A percentile compares a stretch with the other conserved stretches of the same genome.
Conservation (phyloP, 2,888 invertebrate species). For the Campoletis raptor region DNA sequence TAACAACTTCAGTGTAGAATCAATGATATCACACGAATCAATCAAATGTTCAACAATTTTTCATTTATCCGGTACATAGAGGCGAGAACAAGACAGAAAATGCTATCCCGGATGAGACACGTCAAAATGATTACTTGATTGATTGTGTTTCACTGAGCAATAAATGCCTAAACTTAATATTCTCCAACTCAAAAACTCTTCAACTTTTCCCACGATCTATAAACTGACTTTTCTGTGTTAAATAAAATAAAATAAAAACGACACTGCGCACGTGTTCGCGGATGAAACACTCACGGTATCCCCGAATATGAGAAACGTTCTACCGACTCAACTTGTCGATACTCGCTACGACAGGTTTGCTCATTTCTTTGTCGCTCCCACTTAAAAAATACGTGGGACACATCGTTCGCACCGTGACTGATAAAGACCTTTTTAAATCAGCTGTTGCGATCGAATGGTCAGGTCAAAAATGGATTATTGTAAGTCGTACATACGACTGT, state of each 20-base stretch:
- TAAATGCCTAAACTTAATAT: slow-evolving; percentile 26
- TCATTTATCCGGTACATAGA: neutral
- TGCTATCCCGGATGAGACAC: slow-evolving; percentile 9
- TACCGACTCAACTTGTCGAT: slow-evolving; percentile 29
- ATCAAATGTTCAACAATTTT: slow-evolving; percentile 11
- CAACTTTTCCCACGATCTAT: slow-evolving; percentile 4
- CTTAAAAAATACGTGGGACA: slow-evolving; percentile 7
- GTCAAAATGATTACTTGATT: slow-evolving; percentile 41
- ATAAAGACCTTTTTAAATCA: slow-evolving; percentile 18
- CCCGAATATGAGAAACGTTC: slow-evolving; percentile 40
- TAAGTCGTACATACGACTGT: neutral
- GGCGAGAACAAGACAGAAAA: neutral
- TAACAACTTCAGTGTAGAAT: neutral
- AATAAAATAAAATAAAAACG: slow-evolving; percentile 1
- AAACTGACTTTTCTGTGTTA: neutral
- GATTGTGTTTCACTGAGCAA: slow-evolving; percentile 21
- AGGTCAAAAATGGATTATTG: slow-evolving; percentile 10
- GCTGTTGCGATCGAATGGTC: slow-evolving; percentile 19
- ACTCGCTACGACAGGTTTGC: slow-evolving; percentile 30
- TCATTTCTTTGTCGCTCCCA: slow-evolving; percentile 9
- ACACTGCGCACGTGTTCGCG: slow-evolving; percentile 56
- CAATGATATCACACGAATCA: neutral
- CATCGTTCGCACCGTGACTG: slow-evolving; percentile 10
- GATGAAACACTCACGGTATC: slow-evolving; percentile 52
- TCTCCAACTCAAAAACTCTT: neutral